Conservation (phyloP, 2,797 vertebrate species). For the Dromococcyx pavoninus region DNA sequence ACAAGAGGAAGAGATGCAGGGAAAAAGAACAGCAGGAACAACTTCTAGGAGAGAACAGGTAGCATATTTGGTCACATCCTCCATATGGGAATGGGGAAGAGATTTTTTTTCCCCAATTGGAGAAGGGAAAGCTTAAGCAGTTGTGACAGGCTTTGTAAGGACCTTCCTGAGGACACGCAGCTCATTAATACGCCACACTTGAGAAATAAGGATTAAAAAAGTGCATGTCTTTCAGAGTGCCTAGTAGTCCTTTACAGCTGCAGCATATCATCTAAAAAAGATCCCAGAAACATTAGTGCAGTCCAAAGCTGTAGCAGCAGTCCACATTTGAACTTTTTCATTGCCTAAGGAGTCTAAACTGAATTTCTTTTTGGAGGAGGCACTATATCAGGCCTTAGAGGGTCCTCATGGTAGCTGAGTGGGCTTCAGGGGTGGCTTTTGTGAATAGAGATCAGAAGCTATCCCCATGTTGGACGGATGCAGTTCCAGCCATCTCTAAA, state of each 20-base stretch:
- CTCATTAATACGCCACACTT: neutral
- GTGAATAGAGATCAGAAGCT: neutral
- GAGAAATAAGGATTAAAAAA: neutral
- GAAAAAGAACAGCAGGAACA: neutral
- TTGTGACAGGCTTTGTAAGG: neutral
- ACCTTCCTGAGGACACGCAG: neutral
- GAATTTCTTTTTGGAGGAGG: neutral
- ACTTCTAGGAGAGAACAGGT: neutral
- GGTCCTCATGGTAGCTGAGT: neutral
- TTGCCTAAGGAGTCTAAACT: neutral
- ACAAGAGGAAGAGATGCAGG: neutral
- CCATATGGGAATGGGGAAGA: neutral
- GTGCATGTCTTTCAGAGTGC: neutral
- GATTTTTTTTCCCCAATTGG: neutral
- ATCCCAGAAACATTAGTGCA: neutral
- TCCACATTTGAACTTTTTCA: neutral
- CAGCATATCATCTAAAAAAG: neutral
- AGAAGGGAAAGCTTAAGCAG: neutral
- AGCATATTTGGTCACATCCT: neutral
- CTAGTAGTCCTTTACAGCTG: neutral
- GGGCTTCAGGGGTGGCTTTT: neutral
- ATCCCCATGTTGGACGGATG: neutral
- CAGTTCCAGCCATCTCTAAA: neutral
- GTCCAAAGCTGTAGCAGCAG: neutral
- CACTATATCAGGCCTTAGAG: neutral